These are phyloP conservation scores for Nycticebus coucang DNA, from an alignment of 2,113 vertebrate genomes.

Conservation along the genomic window DNA sequence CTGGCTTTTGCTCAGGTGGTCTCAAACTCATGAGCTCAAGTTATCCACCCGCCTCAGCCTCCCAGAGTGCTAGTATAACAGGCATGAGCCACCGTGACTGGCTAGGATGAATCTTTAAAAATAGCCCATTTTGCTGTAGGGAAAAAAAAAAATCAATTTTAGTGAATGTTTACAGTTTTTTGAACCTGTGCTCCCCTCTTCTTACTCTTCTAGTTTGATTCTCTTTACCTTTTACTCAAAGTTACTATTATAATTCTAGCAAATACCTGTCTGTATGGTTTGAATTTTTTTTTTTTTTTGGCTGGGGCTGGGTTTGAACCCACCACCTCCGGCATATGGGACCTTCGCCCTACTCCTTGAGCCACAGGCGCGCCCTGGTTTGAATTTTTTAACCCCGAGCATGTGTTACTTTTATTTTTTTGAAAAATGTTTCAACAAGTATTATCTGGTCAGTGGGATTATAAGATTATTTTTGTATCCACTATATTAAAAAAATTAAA, in stretches of 20 bases:
- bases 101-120: constrained; percentile 27
- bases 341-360: too few relatives aligned
- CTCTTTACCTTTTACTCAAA: neutral
- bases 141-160: neutral
- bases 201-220: neutral
- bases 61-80: too few relatives aligned
- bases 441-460: neutral
- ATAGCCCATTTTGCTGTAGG: neutral
- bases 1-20: too few relatives aligned
- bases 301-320: too few relatives aligned
- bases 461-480: neutral
- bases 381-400: neutral
- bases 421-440: neutral
- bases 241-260: constrained; percentile 12
- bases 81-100: too few relatives aligned
- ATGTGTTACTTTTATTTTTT: neutral
- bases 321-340: too few relatives aligned
- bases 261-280: neutral
- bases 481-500: neutral
- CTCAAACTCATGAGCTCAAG: too few relatives aligned
- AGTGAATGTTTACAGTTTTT: neutral
- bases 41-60: too few relatives aligned
- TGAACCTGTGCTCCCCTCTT: constrained; percentile 6
- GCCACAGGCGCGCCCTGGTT: neutral
- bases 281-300: neutral